Evolutionary conservation across 2,113 vertebrate species (phyloP), one percentile per base, ranked within the genome.

Genomic region (Choloepus hoffmanni): DNA sequence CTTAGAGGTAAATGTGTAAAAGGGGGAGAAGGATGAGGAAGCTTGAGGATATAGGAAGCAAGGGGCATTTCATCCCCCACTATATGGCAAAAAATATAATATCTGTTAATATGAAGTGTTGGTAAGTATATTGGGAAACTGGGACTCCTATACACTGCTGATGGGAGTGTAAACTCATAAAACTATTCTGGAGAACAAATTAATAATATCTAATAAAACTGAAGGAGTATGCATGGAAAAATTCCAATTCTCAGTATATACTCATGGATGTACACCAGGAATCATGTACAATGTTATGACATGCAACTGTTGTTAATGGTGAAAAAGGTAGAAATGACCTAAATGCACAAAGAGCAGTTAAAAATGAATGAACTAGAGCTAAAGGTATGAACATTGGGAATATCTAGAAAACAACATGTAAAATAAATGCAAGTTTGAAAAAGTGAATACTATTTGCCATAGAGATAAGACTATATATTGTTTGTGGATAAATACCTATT

Each of bases 341-440:
- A 92, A 77, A 60, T 82, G 21, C 18, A 43, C 94, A 92, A 83
- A 45, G 3, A 95, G 40, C 50, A 79, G 28, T 89, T 83, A 36
- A 96, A 96, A 94, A 86, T 50, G 14, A 83, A 89, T 84, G 40
- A 91, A 74, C n/a, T 95, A 73, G 62, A 77, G 72, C 55, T 70
- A 88, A 13, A 95, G 48, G 40, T 84, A 92, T 76, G 36, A 70
- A 81, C 40, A 36, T 84, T 70, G 50, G 33, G n/a, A 95, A 60
- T 14, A 79, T 89, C 53, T 87, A 89, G 82, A 81, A 96, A 93
- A 62, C 23, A 76, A 40, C n/a, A 67, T 60, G 18, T 40, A 62
- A 91, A 89, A 21, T 48, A 21, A 94, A 67, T 72, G 36, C n/a
- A 87, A 89, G 30, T 95, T 55, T 92, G 73, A 89, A 84, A 87